Evolutionary conservation across 2,888 invertebrate species (phyloP).

Genomic region (Eurytoma adleriae): DNA sequence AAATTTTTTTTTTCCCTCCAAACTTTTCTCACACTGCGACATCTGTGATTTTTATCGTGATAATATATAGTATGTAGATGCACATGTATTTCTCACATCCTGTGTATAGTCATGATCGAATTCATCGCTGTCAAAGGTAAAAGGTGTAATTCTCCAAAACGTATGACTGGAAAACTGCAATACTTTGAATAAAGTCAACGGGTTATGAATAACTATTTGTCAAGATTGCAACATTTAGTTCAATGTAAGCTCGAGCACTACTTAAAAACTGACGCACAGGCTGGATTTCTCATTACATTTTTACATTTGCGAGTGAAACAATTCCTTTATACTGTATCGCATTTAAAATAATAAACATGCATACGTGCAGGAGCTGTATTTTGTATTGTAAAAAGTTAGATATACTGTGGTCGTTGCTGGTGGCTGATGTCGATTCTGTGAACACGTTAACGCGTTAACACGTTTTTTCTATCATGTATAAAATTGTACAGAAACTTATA

Average conservation of each 20-base stretch:
- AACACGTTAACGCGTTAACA: conserved; percentile 28
- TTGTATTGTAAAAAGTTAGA: conserved; percentile 75
- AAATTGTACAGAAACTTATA: conserved; percentile 54
- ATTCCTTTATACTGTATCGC: conserved; percentile 67
- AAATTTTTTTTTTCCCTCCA: conserved; percentile 28
- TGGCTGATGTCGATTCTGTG: conserved; percentile 60
- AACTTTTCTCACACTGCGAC: not conserved
- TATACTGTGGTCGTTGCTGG: conserved; percentile 72
- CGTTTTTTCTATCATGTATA: conserved; percentile 53
- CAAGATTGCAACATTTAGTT: conserved; percentile 14
- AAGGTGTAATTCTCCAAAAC: not conserved
- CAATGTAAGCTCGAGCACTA: conserved; percentile 14
- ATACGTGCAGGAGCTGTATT: conserved; percentile 72
- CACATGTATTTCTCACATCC: conserved; percentile 63
- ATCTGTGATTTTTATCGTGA: conserved; percentile 52
- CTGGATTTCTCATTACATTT: conserved; percentile 66
- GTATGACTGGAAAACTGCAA: not conserved
- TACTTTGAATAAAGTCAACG: conserved; percentile 6
- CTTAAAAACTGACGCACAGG: conserved; percentile 11
- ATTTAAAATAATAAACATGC: conserved; percentile 61
- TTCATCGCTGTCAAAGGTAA: conserved; percentile 22
- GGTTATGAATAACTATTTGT: conserved; percentile 23
- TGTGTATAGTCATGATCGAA: conserved; percentile 66
- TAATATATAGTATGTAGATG: conserved; percentile 59
- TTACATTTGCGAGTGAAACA: conserved; percentile 67